Evolutionary conservation across 2,113 vertebrate genomes (phyloP).

Genomic region (Paratilapia polleni): DNA sequence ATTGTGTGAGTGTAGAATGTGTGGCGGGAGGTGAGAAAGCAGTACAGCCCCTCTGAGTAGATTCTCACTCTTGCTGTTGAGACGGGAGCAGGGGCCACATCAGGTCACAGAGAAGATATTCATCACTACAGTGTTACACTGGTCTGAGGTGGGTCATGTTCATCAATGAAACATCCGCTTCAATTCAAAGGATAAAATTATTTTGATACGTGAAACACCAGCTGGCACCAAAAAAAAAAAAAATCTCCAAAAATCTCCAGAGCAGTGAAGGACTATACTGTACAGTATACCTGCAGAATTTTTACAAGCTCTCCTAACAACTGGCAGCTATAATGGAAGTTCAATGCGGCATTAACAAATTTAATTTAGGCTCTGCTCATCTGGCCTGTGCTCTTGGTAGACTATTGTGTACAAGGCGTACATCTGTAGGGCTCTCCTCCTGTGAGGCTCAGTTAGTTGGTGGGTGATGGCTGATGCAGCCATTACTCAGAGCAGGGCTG

Average conservation of each 20-base stretch:
- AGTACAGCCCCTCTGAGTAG: slow-evolving; percentile 1
- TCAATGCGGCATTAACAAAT: slow-evolving; percentile 65
- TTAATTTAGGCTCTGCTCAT: slow-evolving; percentile 57
- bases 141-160: slow-evolving; percentile 25
- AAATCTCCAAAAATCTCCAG: not conserved
- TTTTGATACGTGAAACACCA: not conserved
- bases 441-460: slow-evolving; percentile 53
- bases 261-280: not conserved
- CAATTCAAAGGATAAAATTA: slow-evolving; percentile 4
- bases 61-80: slow-evolving; percentile 27
- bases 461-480: slow-evolving; percentile 51
- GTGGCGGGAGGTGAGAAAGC: slow-evolving; percentile 41
- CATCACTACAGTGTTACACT: slow-evolving; percentile 31
- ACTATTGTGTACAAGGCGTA: slow-evolving; percentile 62
- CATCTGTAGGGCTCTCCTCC: slow-evolving; percentile 73
- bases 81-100: slow-evolving; percentile 45
- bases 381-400: slow-evolving; percentile 52
- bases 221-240: not conserved
- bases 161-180: slow-evolving; percentile 4
- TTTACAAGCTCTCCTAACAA: slow-evolving; percentile 28
- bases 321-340: slow-evolving; percentile 28
- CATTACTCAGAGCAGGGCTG: slow-evolving; percentile 71
- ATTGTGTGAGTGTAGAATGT: slow-evolving; percentile 44
- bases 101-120: slow-evolving; percentile 61
- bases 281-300: not conserved